Conservation (phyloP, 2,888 invertebrate species). For the Drosophila mimica region DNA sequence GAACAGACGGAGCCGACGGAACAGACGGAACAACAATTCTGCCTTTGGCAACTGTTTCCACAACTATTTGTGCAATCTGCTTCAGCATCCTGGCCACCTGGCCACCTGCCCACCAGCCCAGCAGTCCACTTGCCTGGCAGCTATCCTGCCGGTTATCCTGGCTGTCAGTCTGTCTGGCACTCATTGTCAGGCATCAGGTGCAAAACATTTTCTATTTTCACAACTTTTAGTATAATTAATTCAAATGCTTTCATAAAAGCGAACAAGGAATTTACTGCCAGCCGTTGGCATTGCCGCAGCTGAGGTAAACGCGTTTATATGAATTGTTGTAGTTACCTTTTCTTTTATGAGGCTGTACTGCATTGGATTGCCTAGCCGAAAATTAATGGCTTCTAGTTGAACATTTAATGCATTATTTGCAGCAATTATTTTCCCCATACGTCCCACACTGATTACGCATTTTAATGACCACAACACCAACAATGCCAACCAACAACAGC, state of each 20-base stretch:
- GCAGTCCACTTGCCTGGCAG: background rate
- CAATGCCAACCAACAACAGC: background rate
- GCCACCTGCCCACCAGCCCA: background rate
- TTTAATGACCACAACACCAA: conserved; percentile 25
- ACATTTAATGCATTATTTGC: conserved; percentile 28
- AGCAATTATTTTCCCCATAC: background rate
- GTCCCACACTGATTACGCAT: conserved; percentile 28
- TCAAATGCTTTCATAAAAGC: conserved; percentile 68
- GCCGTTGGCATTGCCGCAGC: conserved; percentile 28
- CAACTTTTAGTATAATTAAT: conserved; percentile 78
- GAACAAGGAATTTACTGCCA: conserved; percentile 22
- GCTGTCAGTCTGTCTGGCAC: conserved; percentile 17
- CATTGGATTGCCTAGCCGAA: conserved; percentile 3
- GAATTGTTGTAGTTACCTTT: conserved; percentile 9
- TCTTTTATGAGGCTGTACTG: background rate
- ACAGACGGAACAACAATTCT: conserved; percentile 6
- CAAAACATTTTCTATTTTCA: conserved; percentile 78
- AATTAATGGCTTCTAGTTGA: conserved; percentile 26
- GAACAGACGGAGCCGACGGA: background rate
- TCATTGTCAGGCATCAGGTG: conserved; percentile 69
- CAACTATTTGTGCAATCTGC: conserved; percentile 8
- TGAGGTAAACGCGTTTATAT: conserved; percentile 36
- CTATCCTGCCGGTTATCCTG: background rate
- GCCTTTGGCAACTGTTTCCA: conserved; percentile 14
- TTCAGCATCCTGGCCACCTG: background rate